These are phyloP conservation scores for Mormyrops attenuatus DNA, from an alignment of 2,797 vertebrate genomes.

Conservation along the genomic window DNA sequence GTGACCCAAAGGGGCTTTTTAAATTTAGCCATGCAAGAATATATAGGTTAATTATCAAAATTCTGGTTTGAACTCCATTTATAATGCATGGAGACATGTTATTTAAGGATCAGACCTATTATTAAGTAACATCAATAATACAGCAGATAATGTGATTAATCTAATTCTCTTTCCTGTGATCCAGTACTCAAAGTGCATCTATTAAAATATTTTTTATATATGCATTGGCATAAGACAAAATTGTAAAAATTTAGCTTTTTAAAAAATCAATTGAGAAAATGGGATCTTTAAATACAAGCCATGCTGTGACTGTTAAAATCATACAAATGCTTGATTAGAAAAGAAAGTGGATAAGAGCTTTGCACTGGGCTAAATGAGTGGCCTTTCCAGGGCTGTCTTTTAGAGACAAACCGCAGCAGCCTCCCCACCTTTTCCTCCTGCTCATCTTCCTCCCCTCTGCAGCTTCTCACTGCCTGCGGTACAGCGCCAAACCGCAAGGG, in stretches of 20 bases:
- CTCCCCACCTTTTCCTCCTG: background rate
- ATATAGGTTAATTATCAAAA: background rate
- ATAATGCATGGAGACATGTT: background rate
- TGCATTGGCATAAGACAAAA: background rate
- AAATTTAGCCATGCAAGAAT: background rate
- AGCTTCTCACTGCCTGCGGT: background rate
- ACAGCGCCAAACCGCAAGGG: background rate
- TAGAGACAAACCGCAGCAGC: background rate
- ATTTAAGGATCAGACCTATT: background rate
- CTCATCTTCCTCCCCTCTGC: background rate
- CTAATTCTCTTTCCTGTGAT: background rate
- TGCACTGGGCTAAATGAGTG: background rate
- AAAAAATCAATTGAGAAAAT: background rate
- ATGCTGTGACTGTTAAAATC: background rate
- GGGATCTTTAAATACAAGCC: background rate
- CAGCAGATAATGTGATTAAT: conserved; percentile 2
- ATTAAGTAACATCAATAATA: background rate
- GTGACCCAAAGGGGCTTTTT: background rate
- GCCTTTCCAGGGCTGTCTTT: background rate
- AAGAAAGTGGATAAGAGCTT: too few species aligned
- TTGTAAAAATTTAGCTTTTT: background rate
- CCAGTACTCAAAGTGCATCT: background rate
- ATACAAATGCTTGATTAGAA: background rate
- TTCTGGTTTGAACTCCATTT: background rate
- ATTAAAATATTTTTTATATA: background rate